Conservation (phyloP, 2,113 vertebrate species). For the Tretioscincus oriximinensis region DNA sequence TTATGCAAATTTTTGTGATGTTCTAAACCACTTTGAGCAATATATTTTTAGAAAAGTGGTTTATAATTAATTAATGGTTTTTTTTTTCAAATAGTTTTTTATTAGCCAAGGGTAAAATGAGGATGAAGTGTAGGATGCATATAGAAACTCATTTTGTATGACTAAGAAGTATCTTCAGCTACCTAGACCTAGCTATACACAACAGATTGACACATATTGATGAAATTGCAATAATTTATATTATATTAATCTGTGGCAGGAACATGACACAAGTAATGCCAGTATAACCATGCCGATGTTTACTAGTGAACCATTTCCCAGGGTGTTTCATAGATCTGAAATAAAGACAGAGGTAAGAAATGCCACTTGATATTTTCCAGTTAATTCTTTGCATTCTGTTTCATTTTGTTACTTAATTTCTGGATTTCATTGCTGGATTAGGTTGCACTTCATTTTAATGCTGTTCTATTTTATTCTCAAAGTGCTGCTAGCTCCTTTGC, state of each 20-base stretch:
- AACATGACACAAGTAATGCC: constrained; percentile 85
- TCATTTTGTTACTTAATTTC: not conserved
- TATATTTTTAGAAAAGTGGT: too few species aligned
- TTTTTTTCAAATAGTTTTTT: not conserved
- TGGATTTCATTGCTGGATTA: not conserved
- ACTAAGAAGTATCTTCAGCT: not conserved
- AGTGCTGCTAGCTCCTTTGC: too few species aligned
- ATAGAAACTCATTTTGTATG: not conserved
- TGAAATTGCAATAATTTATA: constrained; percentile 10
- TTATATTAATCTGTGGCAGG: constrained; percentile 70
- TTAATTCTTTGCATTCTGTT: not conserved
- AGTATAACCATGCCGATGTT: constrained; percentile 80
- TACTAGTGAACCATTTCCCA: constrained; percentile 86
- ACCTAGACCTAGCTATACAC: not conserved
- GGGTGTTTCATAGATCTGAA: constrained; percentile 83
- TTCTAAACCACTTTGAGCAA: too few species aligned
- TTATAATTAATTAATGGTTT: too few species aligned
- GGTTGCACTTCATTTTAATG: not conserved
- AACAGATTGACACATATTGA: not conserved
- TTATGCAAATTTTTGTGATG: too few species aligned
- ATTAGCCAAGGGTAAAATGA: not conserved
- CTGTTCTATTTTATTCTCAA: not conserved
- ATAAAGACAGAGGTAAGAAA: constrained; percentile 77
- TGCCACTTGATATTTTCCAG: not conserved
- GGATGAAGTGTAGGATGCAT: not conserved